Evolutionary conservation across 1,140 invertebrate species (phyloP).

Genomic region (Littorina saxatilis): DNA sequence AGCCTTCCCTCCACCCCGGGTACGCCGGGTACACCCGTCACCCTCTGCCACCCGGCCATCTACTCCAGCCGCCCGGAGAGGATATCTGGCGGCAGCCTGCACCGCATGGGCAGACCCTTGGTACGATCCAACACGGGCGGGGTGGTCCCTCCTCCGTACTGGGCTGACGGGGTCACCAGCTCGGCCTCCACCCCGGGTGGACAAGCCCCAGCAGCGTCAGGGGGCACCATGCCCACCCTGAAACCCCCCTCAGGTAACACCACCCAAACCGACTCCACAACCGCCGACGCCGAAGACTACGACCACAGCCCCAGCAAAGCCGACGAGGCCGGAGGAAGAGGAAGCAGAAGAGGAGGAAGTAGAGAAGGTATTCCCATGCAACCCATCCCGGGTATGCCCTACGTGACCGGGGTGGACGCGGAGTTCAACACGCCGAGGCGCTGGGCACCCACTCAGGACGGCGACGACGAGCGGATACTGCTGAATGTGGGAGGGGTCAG

Average conservation of each 20-base stretch:
- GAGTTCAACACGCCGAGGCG: slow-evolving; percentile 33
- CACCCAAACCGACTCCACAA: slow-evolving; percentile 1
- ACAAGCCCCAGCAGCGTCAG: background rate
- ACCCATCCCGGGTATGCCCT: background rate
- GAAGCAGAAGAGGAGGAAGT: no score
- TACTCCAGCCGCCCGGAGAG: slow-evolving; percentile 2
- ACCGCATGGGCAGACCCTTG: background rate
- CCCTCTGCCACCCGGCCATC: background rate
- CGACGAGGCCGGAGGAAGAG: background rate
- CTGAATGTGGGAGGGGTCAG: slow-evolving; percentile 98
- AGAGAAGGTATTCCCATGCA: background rate
- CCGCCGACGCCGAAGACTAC: background rate
- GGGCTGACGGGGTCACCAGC: background rate
- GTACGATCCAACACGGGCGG: background rate
- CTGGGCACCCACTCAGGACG: background rate
- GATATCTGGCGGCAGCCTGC: background rate
- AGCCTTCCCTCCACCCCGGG: background rate
- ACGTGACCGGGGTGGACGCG: slow-evolving; percentile 23
- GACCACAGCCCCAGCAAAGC: background rate
- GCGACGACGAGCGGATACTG: slow-evolving; percentile 80
- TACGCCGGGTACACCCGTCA: background rate
- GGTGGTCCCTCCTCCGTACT: background rate
- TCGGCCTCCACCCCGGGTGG: background rate
- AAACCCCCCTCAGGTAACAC: background rate
- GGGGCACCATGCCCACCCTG: background rate